Base-by-base conservation (phyloP, 2,113 vertebrate genomes). In the Rhodinocichla rosea region DNA sequence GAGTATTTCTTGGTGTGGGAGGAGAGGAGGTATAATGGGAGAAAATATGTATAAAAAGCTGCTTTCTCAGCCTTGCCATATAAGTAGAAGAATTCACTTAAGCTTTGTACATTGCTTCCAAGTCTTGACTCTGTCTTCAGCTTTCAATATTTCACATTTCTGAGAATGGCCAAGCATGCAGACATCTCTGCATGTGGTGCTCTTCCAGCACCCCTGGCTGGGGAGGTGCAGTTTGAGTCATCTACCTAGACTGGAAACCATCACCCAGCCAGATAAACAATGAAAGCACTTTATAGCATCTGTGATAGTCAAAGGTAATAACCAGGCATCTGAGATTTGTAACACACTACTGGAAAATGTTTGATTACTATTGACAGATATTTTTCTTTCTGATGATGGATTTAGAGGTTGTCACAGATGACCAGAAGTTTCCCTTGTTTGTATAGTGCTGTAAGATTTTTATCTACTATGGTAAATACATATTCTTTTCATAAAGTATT, bases 81-180 rank as follows among this genome's bases (percentile, higher is more conserved):
- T 87, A 96, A 92, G 90, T 87, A 91, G 87, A 94, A 76, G 53
- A 92, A 81, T 37, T 60, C 20, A 89, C 73, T 96, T 86, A 32
- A 83, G 70, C 63, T 92, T 74, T 63, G 37, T 49, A 28, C 1
- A 1, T 59, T 73, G 67, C n/a, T 83, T 80, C 55, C 67, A 65
- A 77, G 42, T 17, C 52, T 63, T 64, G 63, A 73, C 47, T 85
- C 62, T 74, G 4, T 65, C 50, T 89, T 49, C 80, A 86, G 30
- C 50, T 86, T 86, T 65, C 45, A 37, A 1, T 55, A 26, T 68
- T 87, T 81, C n/a, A 33, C 2, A 0, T 91, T 93, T 64, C 55
- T 70, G 59, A 67, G 55, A 5, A 42, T 52, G 47, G 37, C 18
- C 70, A 13, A n/a, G 28, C 0, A 1, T n/a, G 50, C 45, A 45